A percentile compares a stretch with the other conserved stretches of the same genome.
Evolutionary conservation across 2,797 vertebrate genomes (phyloP).

Genomic region (Clarias laeviceps): DNA sequence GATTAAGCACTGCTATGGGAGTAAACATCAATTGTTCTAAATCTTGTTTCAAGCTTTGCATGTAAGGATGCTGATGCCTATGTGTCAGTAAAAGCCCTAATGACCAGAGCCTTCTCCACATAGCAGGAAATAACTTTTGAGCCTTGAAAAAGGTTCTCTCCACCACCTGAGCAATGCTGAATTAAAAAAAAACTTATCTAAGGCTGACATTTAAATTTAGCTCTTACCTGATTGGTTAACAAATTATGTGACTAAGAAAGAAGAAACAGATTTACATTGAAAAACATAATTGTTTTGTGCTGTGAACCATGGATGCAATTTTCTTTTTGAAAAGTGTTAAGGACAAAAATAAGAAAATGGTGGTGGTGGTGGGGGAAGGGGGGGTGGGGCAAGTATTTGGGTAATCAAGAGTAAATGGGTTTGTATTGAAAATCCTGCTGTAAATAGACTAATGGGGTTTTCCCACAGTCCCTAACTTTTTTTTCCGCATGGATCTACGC

Average conservation of each 20-base stretch:
- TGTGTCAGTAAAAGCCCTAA: constrained; percentile 39
- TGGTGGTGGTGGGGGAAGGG: background rate
- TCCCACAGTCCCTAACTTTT: too few species aligned
- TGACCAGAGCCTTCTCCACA: constrained; percentile 34
- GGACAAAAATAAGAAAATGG: background rate
- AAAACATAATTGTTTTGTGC: constrained; percentile 19
- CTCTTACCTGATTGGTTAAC: background rate
- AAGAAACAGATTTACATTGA: constrained; percentile 16
- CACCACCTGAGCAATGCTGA: constrained; percentile 43
- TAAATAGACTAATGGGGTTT: background rate
- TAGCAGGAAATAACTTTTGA: constrained; percentile 48
- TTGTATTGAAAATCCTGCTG: background rate
- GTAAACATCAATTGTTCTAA: constrained; percentile 56
- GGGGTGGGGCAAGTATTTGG: background rate
- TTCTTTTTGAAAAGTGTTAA: background rate
- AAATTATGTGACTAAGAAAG: constrained; percentile 18
- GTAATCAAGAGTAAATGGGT: background rate
- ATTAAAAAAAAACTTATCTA: constrained; percentile 41
- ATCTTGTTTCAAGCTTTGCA: constrained; percentile 39
- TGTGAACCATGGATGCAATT: constrained; percentile 8
- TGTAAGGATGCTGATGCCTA: constrained; percentile 38
- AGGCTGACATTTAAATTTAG: constrained; percentile 49
- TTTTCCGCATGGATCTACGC: too few species aligned
- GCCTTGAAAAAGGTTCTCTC: constrained; percentile 46
- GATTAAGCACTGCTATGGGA: background rate